phyloP scores from a whole-genome alignment of 2,797 vertebrate species.

The Typhlichthys eigenmanni region DNA sequence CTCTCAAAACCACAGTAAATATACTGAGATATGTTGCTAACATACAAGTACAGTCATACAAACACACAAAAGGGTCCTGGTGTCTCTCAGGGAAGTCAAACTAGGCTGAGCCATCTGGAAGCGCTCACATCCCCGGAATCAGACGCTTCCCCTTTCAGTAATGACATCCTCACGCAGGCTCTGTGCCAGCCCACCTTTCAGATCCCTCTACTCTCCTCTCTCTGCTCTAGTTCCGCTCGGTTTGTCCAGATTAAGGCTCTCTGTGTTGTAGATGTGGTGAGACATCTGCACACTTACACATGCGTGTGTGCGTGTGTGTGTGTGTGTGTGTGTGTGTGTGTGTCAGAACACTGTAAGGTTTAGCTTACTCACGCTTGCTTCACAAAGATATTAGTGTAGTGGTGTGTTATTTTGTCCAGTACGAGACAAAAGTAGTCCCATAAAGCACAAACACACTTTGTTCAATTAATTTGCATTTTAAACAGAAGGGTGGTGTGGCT shows the following conservation, averaged over 20 bases:
- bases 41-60: constrained; percentile 1
- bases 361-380: neutral
- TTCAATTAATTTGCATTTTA: too few relatives aligned
- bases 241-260: constrained; percentile 11
- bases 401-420: too few relatives aligned
- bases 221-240: constrained; percentile 2
- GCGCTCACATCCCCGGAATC: constrained; percentile 33
- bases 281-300: too few relatives aligned
- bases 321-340: constrained; percentile 17
- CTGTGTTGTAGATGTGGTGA: neutral
- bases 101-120: constrained; percentile 49
- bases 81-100: constrained; percentile 11
- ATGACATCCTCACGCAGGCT: constrained; percentile 16
- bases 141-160: constrained; percentile 29
- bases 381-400: neutral
- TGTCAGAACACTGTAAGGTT: constrained; percentile 1
- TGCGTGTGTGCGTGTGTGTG: constrained; percentile 1
- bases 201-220: constrained; percentile 9
- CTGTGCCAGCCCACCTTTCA: neutral
- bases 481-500: too few relatives aligned
- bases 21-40: constrained; percentile 5
- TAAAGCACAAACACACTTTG: too few relatives aligned
- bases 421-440: too few relatives aligned
- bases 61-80: constrained; percentile 1
- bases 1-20: constrained; percentile 11